These are phyloP conservation scores for Myodes glareolus DNA, from an alignment of 2,113 vertebrate species.

Conservation along the genomic window DNA sequence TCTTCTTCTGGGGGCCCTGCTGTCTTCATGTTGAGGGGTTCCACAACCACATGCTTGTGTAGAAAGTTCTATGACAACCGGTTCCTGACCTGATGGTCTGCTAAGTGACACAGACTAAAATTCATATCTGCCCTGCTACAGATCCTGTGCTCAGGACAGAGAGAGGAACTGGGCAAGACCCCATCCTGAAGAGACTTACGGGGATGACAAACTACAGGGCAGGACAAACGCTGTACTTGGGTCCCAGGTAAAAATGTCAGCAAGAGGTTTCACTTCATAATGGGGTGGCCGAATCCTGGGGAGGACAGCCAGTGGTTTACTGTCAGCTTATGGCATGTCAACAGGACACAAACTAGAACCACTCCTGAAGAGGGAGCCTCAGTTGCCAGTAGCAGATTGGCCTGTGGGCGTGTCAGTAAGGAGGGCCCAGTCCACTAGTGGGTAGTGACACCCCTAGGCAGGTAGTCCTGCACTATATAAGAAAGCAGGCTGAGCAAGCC, in stretches of 20 bases:
- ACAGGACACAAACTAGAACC: background rate
- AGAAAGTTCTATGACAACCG: background rate
- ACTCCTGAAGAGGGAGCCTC: background rate
- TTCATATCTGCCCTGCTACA: background rate
- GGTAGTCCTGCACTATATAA: background rate
- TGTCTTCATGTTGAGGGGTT: background rate
- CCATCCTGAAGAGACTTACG: background rate
- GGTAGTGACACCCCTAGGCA: background rate
- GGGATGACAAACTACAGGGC: background rate
- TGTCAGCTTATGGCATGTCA: background rate
- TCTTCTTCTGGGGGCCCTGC: background rate
- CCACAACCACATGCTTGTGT: background rate
- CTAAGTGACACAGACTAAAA: background rate
- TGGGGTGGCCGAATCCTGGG: background rate
- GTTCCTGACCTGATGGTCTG: background rate
- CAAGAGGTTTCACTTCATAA: background rate
- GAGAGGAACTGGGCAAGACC: background rate
- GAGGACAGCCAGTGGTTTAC: too few relatives aligned
- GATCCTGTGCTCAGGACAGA: background rate
- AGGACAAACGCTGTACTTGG: background rate
- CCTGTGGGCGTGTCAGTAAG: background rate
- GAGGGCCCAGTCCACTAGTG: background rate
- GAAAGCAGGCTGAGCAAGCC: background rate
- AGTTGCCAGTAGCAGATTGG: background rate
- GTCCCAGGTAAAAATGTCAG: background rate